Evolutionary conservation across 2,888 invertebrate genomes (phyloP).

Genomic region (Barypeithes pellucidus): DNA sequence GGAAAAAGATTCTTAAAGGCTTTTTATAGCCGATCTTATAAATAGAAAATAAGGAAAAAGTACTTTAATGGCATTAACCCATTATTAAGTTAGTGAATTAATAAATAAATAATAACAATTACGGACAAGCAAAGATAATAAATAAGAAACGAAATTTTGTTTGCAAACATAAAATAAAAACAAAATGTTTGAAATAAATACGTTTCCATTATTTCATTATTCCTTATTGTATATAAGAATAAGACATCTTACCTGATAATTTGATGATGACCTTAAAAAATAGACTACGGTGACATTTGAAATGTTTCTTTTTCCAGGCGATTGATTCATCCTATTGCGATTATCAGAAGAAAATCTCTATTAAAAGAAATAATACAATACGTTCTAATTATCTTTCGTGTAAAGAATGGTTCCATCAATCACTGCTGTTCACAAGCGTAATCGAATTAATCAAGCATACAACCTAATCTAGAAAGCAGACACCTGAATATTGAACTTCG

Average conservation of each 20-base stretch:
- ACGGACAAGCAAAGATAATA: neutral
- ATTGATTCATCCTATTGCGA: too few relatives aligned
- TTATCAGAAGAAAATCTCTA: too few relatives aligned
- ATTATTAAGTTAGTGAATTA: neutral
- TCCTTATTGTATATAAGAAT: too few relatives aligned
- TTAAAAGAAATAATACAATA: slow-evolving; percentile 1
- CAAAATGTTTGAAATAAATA: too few relatives aligned
- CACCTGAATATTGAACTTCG: slow-evolving; percentile 13
- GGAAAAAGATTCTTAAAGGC: neutral
- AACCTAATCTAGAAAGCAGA: slow-evolving; percentile 13
- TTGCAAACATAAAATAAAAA: neutral
- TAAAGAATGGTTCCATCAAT: slow-evolving; percentile 4
- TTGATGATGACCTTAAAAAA: too few relatives aligned
- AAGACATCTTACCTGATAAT: too few relatives aligned
- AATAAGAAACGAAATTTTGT: neutral
- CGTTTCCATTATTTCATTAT: too few relatives aligned
- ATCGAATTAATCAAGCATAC: slow-evolving; percentile 8
- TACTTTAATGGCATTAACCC: neutral
- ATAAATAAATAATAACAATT: slow-evolving; percentile 4
- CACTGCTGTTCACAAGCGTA: slow-evolving; percentile 10
- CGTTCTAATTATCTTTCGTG: neutral
- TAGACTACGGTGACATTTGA: too few relatives aligned
- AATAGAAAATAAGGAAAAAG: neutral
- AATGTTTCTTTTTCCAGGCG: too few relatives aligned
- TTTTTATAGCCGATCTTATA: neutral